Conservation (phyloP, 2,797 vertebrate genomes). For the Muscicapa comitata region DNA sequence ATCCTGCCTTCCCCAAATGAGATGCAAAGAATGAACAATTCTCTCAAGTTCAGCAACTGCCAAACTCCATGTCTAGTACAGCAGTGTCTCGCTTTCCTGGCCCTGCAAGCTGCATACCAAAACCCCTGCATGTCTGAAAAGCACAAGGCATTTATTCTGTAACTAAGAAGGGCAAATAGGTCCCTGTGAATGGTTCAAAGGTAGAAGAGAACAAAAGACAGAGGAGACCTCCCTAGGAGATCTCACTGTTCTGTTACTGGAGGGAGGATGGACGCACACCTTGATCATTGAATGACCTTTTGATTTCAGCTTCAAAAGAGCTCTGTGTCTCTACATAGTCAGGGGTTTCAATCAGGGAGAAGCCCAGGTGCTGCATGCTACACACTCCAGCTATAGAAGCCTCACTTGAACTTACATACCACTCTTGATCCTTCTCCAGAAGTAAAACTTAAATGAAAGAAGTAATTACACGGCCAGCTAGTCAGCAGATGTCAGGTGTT, state of each 20-base stretch:
- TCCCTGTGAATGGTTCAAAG: background rate
- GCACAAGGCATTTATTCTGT: background rate
- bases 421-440: background rate
- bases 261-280: background rate
- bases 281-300: background rate
- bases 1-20: constrained; percentile 3
- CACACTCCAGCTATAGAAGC: background rate
- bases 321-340: background rate
- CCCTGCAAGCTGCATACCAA: background rate
- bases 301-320: constrained; percentile 10
- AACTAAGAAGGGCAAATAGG: background rate
- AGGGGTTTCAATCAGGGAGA: background rate
- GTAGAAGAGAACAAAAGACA: background rate
- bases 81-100: background rate
- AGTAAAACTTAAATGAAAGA: background rate
- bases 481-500: background rate
- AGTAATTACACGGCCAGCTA: background rate
- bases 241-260: background rate
- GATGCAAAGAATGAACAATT: constrained; percentile 43
- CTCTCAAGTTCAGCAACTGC: constrained; percentile 13
- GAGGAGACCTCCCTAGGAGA: background rate
- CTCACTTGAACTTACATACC: background rate
- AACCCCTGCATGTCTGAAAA: background rate
- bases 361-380: background rate
- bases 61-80: background rate